A percentile compares a stretch with the other conserved stretches of the same genome.
Evolutionary conservation across 2,888 invertebrate species (phyloP).

Genomic region (Drosophila gaucha): DNA sequence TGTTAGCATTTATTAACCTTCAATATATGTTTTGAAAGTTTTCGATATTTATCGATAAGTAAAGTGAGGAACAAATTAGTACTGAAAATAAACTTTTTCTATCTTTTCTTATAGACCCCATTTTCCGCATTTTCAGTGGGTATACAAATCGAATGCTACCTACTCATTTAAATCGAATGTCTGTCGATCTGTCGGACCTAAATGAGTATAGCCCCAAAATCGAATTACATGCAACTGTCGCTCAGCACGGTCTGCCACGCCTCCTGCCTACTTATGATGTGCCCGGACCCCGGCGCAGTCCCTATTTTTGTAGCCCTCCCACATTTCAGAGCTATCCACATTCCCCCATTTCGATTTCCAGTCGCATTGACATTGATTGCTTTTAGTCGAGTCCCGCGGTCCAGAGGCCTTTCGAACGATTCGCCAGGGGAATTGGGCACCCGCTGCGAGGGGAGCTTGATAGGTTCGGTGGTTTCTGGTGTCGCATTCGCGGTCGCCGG

Average conservation of each 20-base stretch:
- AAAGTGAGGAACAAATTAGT: background rate
- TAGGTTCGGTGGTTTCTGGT: background rate
- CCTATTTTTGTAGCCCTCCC: too few relatives aligned
- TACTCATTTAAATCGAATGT: constrained; percentile 26
- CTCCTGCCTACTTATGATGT: background rate
- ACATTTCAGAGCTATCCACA: constrained; percentile 1
- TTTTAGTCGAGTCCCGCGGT: constrained; percentile 62
- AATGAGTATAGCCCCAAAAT: constrained; percentile 63
- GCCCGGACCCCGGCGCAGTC: background rate
- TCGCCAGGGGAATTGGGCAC: constrained; percentile 20
- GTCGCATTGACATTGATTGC: constrained; percentile 68
- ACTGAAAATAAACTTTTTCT: background rate
- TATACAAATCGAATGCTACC: background rate
- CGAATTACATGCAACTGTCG: constrained; percentile 59
- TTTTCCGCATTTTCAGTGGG: background rate
- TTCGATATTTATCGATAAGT: background rate
- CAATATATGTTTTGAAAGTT: background rate
- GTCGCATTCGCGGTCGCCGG: constrained; percentile 14
- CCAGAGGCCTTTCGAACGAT: constrained; percentile 8
- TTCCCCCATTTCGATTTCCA: background rate
- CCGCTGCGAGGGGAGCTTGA: background rate
- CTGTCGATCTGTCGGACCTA: constrained; percentile 35
- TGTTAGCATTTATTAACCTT: background rate
- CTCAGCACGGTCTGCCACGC: constrained; percentile 5
- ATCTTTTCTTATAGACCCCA: background rate